Base-by-base conservation (phyloP, 2,797 vertebrate species). In the Pseudochromis fuscus region DNA sequence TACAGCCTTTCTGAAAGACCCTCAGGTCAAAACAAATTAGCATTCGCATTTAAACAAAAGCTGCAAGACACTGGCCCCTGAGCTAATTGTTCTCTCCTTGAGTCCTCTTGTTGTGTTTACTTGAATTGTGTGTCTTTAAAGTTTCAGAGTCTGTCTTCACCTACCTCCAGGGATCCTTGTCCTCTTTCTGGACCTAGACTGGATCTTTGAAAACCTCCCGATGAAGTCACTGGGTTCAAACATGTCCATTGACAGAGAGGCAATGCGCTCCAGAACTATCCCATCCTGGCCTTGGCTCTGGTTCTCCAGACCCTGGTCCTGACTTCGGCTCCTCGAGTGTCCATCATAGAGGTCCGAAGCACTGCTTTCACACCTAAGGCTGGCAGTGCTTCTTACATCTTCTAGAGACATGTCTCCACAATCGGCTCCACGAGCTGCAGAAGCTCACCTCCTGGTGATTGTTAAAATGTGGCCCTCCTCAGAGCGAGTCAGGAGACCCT, bases 151-250 rank as follows among this genome's bases (percentile, higher is more conserved):
- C 68, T 31, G 76, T 33, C 57, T 87, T 25, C 56, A 83, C 95
- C 85, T 96, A 98, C 97, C 96, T 95, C 89, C 85, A 82, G 96
- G 91, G 86, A 99, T 88, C 68, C 94, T 91, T 11, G 94, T 95
- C 90, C 96, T 95, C 89, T 95, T 98, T 90, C 92, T 96, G 56
- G 93, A 89, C 71, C 93, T 95, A 13, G 93, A 89, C 72, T 95
- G 95, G 78, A 97, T 95, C 87, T 95, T 97, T 44, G 94, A 89
- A 89, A 95, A 94, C 71, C 93, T 97, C 70, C 96, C 96, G 31
- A 92, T 96, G 74, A 94, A 94, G 85, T 96, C 95, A 71, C 94
- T 94, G 83, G 94, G 94, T 12, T 95, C 85, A 49, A 96, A 94
- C 79, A 95, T 94, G 81, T 97, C 95, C 80, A 95, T 70, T 0